A percentile compares a stretch with the other conserved stretches of the same genome.
These are phyloP conservation scores for Otocyon megalotis DNA, from an alignment of 2,113 vertebrate species.

Conservation along the genomic window DNA sequence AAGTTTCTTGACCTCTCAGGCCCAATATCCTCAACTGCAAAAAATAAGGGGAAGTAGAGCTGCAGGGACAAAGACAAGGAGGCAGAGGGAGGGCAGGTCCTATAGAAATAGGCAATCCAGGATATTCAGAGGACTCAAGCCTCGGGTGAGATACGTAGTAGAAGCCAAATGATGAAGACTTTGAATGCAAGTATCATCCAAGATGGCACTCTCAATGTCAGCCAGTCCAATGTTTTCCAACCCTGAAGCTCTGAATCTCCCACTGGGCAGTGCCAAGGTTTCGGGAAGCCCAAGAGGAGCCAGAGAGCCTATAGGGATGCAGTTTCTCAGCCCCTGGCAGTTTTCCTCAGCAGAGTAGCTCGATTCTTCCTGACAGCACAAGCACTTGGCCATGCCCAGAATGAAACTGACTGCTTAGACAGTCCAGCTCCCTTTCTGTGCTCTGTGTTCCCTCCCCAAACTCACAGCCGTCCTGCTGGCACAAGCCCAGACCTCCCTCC, in stretches of 20 bases:
- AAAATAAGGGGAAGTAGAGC: accelerated
- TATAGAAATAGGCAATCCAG: background rate
- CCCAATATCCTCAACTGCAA: background rate
- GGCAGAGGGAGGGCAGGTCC: background rate
- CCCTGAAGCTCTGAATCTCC: background rate
- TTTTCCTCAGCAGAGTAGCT: conserved; percentile 13
- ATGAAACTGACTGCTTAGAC: conserved; percentile 68
- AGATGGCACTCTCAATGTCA: background rate
- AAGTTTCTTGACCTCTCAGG: background rate
- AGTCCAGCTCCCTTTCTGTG: conserved; percentile 60
- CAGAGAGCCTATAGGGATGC: background rate
- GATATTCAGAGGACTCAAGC: accelerated
- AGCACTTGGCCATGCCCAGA: conserved; percentile 51
- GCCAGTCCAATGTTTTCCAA: background rate
- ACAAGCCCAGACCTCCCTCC: conserved; percentile 66
- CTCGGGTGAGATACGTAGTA: background rate
- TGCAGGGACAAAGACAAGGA: background rate
- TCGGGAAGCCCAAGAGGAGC: background rate
- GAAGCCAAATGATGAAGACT: background rate
- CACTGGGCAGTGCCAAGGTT: background rate
- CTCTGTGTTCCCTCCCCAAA: conserved; percentile 74
- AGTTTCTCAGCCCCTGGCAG: conserved; percentile 28
- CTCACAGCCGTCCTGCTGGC: conserved; percentile 69
- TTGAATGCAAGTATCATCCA: background rate
- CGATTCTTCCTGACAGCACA: conserved; percentile 72